Conservation (phyloP, 2,113 vertebrate species). For the Oophaga pumilio region DNA sequence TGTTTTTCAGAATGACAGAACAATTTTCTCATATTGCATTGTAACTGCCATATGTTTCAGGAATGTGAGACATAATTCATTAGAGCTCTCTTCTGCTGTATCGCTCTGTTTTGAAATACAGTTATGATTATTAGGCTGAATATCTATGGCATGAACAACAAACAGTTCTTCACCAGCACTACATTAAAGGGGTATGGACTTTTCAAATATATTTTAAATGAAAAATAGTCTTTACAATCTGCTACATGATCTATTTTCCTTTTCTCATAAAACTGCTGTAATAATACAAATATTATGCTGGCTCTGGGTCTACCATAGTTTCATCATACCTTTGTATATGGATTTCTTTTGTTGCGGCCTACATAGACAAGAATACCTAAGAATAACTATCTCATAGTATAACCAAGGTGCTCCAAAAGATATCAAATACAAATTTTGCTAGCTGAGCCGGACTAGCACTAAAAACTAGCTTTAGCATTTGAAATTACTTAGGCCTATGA, state of each 20-base stretch:
- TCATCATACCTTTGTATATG: neutral
- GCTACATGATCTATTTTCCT: neutral
- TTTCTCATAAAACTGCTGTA: neutral
- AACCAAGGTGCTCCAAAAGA: too few species aligned
- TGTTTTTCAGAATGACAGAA: slow-evolving; percentile 33
- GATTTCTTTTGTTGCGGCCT: neutral
- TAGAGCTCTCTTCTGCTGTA: slow-evolving; percentile 38
- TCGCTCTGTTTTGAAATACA: slow-evolving; percentile 37
- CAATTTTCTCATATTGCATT: slow-evolving; percentile 39
- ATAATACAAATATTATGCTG: neutral
- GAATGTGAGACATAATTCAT: slow-evolving; percentile 25
- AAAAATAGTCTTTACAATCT: neutral
- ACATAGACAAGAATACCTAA: neutral
- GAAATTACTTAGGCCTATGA: too few species aligned
- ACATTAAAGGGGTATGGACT: neutral
- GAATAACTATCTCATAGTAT: too few species aligned
- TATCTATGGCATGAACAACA: slow-evolving; percentile 30
- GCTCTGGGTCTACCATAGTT: neutral
- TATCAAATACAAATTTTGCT: too few species aligned
- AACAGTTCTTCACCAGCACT: neutral
- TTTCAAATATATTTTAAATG: neutral
- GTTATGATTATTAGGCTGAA: slow-evolving; percentile 23
- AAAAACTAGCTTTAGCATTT: too few species aligned
- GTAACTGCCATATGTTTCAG: slow-evolving; percentile 44
- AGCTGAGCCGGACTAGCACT: too few species aligned